Base-by-base conservation (phyloP, 2,797 vertebrate genomes). In the Leptatherina wallacei region DNA sequence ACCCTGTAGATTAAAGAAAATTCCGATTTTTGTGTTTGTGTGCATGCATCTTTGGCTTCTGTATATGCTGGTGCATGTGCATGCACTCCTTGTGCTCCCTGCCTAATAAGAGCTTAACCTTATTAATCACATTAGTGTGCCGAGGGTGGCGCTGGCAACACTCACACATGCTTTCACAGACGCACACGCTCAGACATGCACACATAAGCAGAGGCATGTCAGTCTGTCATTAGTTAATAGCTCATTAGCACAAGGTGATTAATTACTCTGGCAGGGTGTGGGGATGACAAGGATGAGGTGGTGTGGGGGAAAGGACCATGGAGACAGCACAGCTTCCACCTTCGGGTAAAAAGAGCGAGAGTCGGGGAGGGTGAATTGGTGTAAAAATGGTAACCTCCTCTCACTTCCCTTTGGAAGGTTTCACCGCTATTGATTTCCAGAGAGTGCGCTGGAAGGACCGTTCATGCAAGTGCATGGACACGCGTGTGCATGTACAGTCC, bases 241-340 rank as follows among this genome's bases (percentile, higher is more conserved):
- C 89, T 93, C 90, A 91, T 92, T 92, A 93, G 88, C 89, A 90
- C 85, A 87, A 92, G 86, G 89, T 93, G 92, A 93, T 93, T 92
- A 91, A 93, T 93, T 91, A 92, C 90, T 89, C 67, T 89, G 84
- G 83, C 80, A 77, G 84, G 88, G 83, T 85, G 88, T 86, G 69
- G 82, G 88, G 84, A 69, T 87, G 85, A 78, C 82, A 82, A 78
- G 87, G 73, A 71, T 73, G 63, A 62, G 77, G 71, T 4, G 73
- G 40, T 72, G 65, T 79, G 40, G 72, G 65, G 70, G 71, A 47
- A 78, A 78, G 87, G 89, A 80, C 84, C 71, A 75, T 20, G 55
- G 78, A 91, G 89, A 91, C 79, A 74, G 78, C 63, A 57, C 65
- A 78, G 69, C 49, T 77, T 61, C 60, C 40, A 54, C 3, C 67